Evolutionary conservation across 2,113 vertebrate species (phyloP), one percentile per base, ranked within the genome.

Genomic region (Caranx ignobilis): DNA sequence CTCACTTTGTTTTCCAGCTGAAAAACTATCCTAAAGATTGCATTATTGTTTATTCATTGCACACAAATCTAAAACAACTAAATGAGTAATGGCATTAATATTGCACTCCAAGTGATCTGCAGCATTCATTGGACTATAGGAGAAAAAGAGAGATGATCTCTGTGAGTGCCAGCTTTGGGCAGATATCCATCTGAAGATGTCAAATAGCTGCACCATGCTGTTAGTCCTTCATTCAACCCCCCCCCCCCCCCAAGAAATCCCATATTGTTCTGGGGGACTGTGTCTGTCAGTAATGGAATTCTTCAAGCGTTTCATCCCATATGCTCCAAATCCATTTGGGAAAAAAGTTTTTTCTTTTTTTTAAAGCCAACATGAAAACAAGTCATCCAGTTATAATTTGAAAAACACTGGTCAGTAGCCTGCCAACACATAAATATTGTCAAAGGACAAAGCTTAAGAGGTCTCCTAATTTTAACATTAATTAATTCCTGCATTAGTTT

Each of bases 221-320:
- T 21, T 59, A 71, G 19, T 39, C 47, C 31, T 50, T 56, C 32
- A 45, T 50, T 77, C 43, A 62, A 35, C 11, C 35, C 63, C 66
- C 61, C 35, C 63, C 35, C 63, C 65, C 61, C n/a, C 11, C 64
- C 55, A 75, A 73, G 35, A 73, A 84, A 75, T 32, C 52, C 56
- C 80, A 79, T 52, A 47, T 63, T 76, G 67, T 72, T 50, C 5
- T 19, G 37, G 54, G 39, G 67, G 72, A 45, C 45, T 55, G 52
- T 50, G 60, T 63, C 18, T 15, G 66, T 50, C 77, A 69, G 56
- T 86, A 73, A 82, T 84, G 83, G 73, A 90, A 84, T 37, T 82
- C 75, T 34, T 77, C 64, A 81, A 84, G 88, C 83, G 75, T 84
- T 86, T 75, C 47, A 90, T 82, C 71, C 37, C 54, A 79, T 79